Evolutionary conservation across 2,797 vertebrate genomes (phyloP), one percentile per base, ranked within the genome.

Genomic region (Miichthys miiuy): DNA sequence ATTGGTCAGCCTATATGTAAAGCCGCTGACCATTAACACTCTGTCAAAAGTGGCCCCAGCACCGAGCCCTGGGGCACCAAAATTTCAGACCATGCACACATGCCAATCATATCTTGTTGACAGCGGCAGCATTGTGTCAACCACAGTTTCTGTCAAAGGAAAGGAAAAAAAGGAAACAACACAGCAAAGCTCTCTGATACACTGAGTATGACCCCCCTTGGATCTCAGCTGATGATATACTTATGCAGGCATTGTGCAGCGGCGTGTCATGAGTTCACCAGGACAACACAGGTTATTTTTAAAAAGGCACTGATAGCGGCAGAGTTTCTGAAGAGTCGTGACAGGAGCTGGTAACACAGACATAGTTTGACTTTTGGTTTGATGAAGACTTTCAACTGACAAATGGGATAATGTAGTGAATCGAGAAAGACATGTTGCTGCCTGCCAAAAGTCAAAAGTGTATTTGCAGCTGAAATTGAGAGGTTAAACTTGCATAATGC

Each of bases 211-310:
- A 20, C 18, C n/a, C 11, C 12, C 2, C n/a, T 16, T 48, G 23
- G 18, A 61, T 75, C 41, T 66, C 62, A 61, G 72, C 25, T 55
- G 47, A 66, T 38, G 20, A 52, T 13, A 23, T 5, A 74, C 18
- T 20, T 51, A 7, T 20, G 25, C 30, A n/a, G 20, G 21, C 20
- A 16, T 23, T 41, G 58, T 55, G 16, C 44, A 10, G 23, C 2
- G 0, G 23, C 3, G 0, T 21, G 27, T 60, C 47, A 54, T 13
- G 16, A 34, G 44, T 56, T 62, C 71, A 62, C 27, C 18, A 17
- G 56, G 23, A 25, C 41, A 62, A 60, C 60, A n/a, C 5, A 9
- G 58, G 61, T 71, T 75, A 70, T 80, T 69, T 66, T 65, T 64
- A 58, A 52, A 38, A 57, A 58, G 42, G 14, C 14, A 55, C 21